These are phyloP conservation scores for Choristoneura rosaceana DNA, from an alignment of 2,888 invertebrate genomes.

Conservation along the genomic window DNA sequence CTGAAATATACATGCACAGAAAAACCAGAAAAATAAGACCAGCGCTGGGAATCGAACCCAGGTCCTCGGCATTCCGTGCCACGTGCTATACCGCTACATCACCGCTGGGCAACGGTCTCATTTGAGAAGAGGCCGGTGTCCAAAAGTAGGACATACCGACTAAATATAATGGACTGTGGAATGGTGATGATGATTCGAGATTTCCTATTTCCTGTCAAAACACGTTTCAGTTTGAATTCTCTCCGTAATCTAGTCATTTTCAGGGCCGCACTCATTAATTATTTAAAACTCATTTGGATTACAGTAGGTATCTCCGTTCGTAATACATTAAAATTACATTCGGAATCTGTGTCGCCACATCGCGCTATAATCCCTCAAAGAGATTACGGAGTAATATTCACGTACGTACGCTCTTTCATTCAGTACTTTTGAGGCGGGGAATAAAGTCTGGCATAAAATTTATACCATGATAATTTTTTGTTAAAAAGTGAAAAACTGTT, in stretches of 20 bases:
- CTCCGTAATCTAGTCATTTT: conserved; percentile 26
- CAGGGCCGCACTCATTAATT: conserved; percentile 33
- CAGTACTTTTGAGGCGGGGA: background rate
- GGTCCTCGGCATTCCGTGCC: too few relatives aligned
- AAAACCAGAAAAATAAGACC: too few relatives aligned
- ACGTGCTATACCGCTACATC: too few relatives aligned
- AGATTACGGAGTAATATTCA: conserved; percentile 34
- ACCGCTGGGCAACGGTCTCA: too few relatives aligned
- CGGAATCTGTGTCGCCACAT: conserved; percentile 40
- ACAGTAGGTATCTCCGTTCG: conserved; percentile 39
- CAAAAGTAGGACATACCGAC: too few relatives aligned
- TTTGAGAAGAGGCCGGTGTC: too few relatives aligned
- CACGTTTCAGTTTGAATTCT: background rate
- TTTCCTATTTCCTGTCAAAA: too few relatives aligned
- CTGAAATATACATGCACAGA: too few relatives aligned
- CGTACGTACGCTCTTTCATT: background rate
- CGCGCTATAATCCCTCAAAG: conserved; percentile 43
- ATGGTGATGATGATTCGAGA: too few relatives aligned
- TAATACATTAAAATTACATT: conserved; percentile 45
- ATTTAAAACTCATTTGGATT: conserved; percentile 48
- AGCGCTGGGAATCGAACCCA: too few relatives aligned
- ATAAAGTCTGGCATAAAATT: background rate
- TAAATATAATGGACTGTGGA: too few relatives aligned
- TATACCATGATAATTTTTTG: background rate
- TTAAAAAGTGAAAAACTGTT: too few relatives aligned